Conservation (phyloP, 2,797 vertebrate genomes). For the Avahi laniger region DNA sequence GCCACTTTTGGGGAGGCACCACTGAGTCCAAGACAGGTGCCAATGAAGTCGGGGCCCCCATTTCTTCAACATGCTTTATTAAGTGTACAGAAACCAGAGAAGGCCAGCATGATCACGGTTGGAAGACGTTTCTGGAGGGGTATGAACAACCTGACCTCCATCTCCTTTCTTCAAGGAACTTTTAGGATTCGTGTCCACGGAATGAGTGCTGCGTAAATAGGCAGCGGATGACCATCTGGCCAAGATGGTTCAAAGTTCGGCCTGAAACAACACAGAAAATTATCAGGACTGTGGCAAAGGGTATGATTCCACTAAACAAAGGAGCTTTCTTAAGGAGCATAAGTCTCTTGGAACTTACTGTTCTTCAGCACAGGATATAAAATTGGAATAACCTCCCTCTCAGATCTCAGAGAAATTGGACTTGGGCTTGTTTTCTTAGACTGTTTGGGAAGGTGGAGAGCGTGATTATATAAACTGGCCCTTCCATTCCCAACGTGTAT, state of each 20-base stretch:
- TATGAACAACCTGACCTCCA: background rate
- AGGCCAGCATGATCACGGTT: background rate
- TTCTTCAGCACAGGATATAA: background rate
- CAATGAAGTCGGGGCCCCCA: background rate
- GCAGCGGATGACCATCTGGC: background rate
- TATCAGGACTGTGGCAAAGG: background rate
- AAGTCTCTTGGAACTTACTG: background rate
- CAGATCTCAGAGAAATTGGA: background rate
- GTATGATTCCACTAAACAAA: background rate
- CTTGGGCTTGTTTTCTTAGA: background rate
- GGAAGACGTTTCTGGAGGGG: background rate
- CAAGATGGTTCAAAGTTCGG: background rate
- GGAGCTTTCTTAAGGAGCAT: background rate
- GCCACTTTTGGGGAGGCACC: background rate
- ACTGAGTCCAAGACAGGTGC: background rate
- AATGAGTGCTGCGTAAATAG: background rate
- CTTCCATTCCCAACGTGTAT: slow-evolving; percentile 16
- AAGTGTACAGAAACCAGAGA: background rate
- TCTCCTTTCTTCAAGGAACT: background rate
- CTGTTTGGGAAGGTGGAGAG: slow-evolving; percentile 11
- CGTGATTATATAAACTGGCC: background rate
- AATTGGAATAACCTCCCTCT: background rate
- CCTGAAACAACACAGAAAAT: background rate
- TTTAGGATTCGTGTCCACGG: background rate
- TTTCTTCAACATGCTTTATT: background rate